A percentile compares a stretch with the other conserved stretches of the same genome.
Conservation (phyloP, 2,888 invertebrate genomes). For the Malthinus seriepunctatus region DNA sequence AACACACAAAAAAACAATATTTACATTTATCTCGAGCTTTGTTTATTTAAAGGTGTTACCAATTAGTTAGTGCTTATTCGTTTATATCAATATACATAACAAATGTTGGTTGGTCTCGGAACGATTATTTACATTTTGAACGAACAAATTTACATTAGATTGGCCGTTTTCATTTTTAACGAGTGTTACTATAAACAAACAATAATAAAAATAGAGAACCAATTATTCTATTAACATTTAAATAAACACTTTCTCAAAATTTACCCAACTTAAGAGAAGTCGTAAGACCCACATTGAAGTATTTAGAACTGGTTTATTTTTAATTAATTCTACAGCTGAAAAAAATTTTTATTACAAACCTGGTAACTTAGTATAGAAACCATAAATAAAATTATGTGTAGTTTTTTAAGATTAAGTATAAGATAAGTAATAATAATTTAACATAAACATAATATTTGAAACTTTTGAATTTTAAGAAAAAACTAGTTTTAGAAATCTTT, state of each 20-base stretch:
- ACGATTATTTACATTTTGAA: conserved; percentile 26
- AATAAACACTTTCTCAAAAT: conserved; percentile 2
- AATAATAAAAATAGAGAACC: conserved; percentile 6
- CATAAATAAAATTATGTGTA: conserved; percentile 1
- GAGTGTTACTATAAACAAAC: conserved; percentile 22
- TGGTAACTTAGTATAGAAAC: conserved; percentile 3
- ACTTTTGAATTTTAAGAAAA: no score
- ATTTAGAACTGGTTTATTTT: conserved; percentile 5
- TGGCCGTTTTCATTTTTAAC: conserved; percentile 28
- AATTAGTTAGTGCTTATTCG: conserved; percentile 50
- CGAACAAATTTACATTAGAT: conserved; percentile 28
- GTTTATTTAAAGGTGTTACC: conserved; percentile 53
- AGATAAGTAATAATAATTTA: conserved; percentile 5
- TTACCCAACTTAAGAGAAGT: conserved; percentile 5
- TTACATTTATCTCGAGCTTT: conserved; percentile 36
- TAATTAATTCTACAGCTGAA: conserved; percentile 6
- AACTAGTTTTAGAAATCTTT: no score
- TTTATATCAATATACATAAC: conserved; percentile 45
- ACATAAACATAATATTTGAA: conserved; percentile 1
- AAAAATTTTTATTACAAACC: background rate
- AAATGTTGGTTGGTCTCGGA: conserved; percentile 22
- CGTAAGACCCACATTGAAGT: background rate
- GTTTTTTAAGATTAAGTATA: background rate
- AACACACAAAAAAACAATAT: conserved; percentile 31
- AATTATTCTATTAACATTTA: conserved; percentile 10